Base-by-base conservation (phyloP, 1,140 invertebrate genomes). In the Anoplophora glabripennis region DNA sequence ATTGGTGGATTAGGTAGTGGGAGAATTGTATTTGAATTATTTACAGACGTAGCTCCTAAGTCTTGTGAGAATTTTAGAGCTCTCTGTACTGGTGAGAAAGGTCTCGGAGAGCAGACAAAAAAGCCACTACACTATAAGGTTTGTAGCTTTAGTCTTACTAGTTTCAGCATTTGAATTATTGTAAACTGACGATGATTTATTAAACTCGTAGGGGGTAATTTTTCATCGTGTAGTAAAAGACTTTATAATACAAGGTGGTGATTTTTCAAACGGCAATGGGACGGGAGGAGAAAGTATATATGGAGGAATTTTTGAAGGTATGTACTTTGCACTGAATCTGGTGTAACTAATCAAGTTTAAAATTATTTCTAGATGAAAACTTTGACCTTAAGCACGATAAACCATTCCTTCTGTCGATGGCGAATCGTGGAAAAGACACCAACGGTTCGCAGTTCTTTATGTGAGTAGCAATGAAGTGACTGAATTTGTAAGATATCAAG, bases 371-470 rank as follows among this genome's bases (percentile, higher is more conserved):
- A 53, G 21, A 40, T 18, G 36, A 41, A 12, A 41, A 41, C 3
- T 41, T 41, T 28, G 21, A 28, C 0, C 67, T 93, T 15, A 90
- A 93, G 76, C 95, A 98, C 81, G 92, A 96, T 66, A 83, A 84
- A 47, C 87, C 90, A 33, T 91, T 88, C 66, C 75, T 95, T 47
- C 78, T 99, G 33, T 96, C 94, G 1, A 99, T 99, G 96, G 96
- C 96, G 3, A 99, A 98, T 78, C 84, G 93, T 69, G 94, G 93
- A 46, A 92, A 92, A 75, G 89, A 98, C 72, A 98, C 96, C 10
- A 99, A 99, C 80, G 96, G 96, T 17, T 98, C 94, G 46, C 96
- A 99, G 74, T 99, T 99, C 79, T 99, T 99, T 79, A 94, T 99
- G 86, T 77, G 85, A 89, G 84, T 89, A 53, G 7, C 4, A 40